Base-by-base conservation (phyloP, 92 coral and sea anemone genomes). In the Desmophyllum pertusum region DNA sequence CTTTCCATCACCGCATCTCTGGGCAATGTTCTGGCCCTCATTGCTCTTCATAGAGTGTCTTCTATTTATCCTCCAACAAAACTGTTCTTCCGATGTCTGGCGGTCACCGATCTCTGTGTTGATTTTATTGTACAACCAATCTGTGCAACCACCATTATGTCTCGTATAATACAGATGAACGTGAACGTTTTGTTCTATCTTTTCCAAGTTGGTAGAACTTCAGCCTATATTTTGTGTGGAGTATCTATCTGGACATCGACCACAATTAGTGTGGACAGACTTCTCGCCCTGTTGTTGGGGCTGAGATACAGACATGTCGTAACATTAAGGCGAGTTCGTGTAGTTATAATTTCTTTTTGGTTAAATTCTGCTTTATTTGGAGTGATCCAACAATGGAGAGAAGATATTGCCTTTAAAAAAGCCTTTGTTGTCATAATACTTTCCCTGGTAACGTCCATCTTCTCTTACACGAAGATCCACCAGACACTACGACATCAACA, bases 251-350 rank as follows among this genome's bases (percentile, higher is more conserved):
- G 64, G 5, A 79, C 83, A 17, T 19, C 62, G 43, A 64, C 73
- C 29, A 61, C 83, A 9, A 53, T 81, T 5, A 37, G 78, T 42
- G 64, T 62, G 29, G 81, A 84, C 66, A 42, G 88, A 42, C 67
- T 74, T 38, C 14, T 84, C 10, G 88, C 73, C 13, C 52, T 84
- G 19, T 10, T 19, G 30, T 64, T 63, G 43, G 50, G 79, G 18
- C 41, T 43, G 27, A 42, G 81, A 48, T 75, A 75, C 67, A 62
- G 51, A 59, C 36, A 76, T 10, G 27, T 41, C 45, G 82, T 76
- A 52, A 69, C 64, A 18, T 65, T 63, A 35, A 31, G 41, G 64
- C 75, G 73, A 41, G 62, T 46, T 41, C 72, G 73, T 0, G 40
- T n/a, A 8, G 42, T 46, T 43, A 43, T 79, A 19, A 6, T 23